Percentiles rank a stretch among this genome's conserved stretches.
Evolutionary conservation across 1,140 invertebrate species (phyloP).

Genomic region (Drosophila elegans): DNA sequence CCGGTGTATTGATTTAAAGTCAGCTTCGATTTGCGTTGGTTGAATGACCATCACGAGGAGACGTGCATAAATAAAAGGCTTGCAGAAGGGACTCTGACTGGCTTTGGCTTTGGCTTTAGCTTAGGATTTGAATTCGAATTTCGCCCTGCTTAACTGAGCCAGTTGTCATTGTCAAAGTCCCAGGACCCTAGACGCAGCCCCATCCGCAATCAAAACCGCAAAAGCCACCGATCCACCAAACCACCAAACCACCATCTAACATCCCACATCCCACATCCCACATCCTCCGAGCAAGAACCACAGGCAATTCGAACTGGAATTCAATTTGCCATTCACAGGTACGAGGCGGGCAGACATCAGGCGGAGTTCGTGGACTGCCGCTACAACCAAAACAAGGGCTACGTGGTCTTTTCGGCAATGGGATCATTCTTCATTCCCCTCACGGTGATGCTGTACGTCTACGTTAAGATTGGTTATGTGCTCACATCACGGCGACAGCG

Average conservation of each 20-base stretch:
- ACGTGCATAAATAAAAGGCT: conserved; percentile 38
- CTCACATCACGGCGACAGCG: conserved; percentile 88
- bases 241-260: background rate
- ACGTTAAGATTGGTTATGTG: conserved; percentile 94
- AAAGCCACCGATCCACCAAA: background rate
- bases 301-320: conserved; percentile 42
- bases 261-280: background rate
- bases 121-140: conserved; percentile 31
- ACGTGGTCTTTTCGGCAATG: conserved; percentile 94
- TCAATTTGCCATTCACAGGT: conserved; percentile 85
- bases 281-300: conserved; percentile 4
- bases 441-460: conserved; percentile 96
- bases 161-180: conserved; percentile 32
- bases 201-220: conserved; percentile 35
- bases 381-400: conserved; percentile 93
- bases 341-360: conserved; percentile 87
- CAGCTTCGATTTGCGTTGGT: conserved; percentile 27
- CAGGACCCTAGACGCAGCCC: conserved; percentile 11
- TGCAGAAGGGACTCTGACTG: conserved; percentile 20
- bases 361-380: conserved; percentile 87
- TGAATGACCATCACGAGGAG: conserved; percentile 19
- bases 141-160: conserved; percentile 29
- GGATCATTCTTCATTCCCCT: conserved; percentile 97
- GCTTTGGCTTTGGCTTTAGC: conserved; percentile 3
- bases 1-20: conserved; percentile 40